phyloP scores from a whole-genome alignment of 2,113 vertebrate species.

The Triplophysa siluroides region DNA sequence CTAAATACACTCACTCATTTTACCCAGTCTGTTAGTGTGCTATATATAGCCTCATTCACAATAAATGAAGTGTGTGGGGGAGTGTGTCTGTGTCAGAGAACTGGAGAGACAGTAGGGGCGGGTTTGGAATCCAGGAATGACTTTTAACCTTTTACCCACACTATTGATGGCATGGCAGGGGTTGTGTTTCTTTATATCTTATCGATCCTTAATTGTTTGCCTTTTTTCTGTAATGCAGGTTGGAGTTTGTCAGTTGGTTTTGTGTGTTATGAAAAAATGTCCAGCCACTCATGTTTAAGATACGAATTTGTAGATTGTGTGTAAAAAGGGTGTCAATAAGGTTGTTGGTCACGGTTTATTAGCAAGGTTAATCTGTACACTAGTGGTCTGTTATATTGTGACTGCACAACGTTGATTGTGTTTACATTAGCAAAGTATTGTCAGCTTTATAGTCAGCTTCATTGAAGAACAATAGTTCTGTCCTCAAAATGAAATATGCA shows the following conservation, averaged over 20 bases:
- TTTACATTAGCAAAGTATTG: not conserved
- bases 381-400: not conserved
- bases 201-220: not conserved
- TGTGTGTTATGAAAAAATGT: not conserved
- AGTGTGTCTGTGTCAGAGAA: not conserved
- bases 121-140: not conserved
- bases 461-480: not conserved
- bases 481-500: not conserved
- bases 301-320: not conserved
- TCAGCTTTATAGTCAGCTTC: not conserved
- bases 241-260: not conserved
- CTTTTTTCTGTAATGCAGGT: not conserved
- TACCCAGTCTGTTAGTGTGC: slow-evolving; percentile 55
- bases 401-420: not conserved
- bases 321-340: too few species aligned
- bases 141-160: slow-evolving; percentile 20
- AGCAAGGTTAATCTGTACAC: not conserved
- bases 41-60: slow-evolving; percentile 73
- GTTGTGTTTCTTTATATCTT: not conserved
- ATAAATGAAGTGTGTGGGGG: slow-evolving; percentile 60
- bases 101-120: not conserved
- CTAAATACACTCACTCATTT: slow-evolving; percentile 59
- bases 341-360: not conserved
- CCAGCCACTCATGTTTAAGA: not conserved
- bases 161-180: not conserved